Conservation (phyloP, 2,113 vertebrate genomes). For the Solea senegalensis region DNA sequence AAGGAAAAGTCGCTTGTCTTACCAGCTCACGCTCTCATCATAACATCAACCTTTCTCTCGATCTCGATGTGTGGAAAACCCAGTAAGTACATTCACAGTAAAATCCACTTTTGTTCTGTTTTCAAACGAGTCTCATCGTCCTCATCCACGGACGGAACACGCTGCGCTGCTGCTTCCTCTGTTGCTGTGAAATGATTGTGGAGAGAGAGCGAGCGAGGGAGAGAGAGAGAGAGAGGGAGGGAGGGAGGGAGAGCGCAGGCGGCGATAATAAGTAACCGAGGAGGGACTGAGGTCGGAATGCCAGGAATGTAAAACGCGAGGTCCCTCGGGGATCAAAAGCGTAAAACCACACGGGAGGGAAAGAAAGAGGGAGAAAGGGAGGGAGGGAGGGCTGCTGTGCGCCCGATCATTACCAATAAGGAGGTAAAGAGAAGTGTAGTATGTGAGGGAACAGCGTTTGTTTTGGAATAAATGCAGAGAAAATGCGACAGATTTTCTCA, state of each 20-base stretch:
- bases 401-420: conserved; percentile 40
- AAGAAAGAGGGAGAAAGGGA: conserved; percentile 2
- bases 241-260: conserved; percentile 44
- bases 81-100: background rate
- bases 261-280: conserved; percentile 85
- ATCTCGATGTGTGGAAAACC: conserved; percentile 14
- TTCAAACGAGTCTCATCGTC: conserved; percentile 57
- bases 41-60: conserved; percentile 17
- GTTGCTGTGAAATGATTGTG: conserved; percentile 69
- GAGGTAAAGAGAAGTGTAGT: background rate
- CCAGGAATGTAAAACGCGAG: conserved; percentile 92
- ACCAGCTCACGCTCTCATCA: conserved; percentile 74
- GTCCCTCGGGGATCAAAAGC: conserved; percentile 86
- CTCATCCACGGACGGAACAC: conserved; percentile 8
- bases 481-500: too few species aligned
- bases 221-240: too few species aligned
- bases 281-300: conserved; percentile 88
- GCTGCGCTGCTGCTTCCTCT: conserved; percentile 27
- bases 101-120: conserved; percentile 5
- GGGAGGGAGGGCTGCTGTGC: conserved; percentile 22
- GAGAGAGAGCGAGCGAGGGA: conserved; percentile 14
- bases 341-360: conserved; percentile 68
- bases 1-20: conserved; percentile 48
- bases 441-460: background rate
- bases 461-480: background rate